A percentile compares a stretch with the other conserved stretches of the same genome.
phyloP scores from a whole-genome alignment of 2,888 invertebrate genomes.

The Hoplodrina blanda region DNA sequence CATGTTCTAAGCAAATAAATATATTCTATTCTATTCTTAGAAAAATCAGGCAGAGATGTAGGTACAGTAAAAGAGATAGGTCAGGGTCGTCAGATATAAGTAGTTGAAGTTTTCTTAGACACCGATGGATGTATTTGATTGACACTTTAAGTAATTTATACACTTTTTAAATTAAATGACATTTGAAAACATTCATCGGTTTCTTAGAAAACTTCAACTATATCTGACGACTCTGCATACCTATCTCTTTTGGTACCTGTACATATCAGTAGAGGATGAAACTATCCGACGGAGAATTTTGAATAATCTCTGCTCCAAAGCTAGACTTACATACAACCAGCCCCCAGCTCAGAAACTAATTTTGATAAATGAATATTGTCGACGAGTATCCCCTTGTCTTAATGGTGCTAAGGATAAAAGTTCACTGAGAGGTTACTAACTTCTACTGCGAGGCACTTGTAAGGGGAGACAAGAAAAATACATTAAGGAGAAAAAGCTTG shows the following conservation, averaged over 20 bases:
- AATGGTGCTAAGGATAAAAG: constrained; percentile 35
- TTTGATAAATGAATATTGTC: constrained; percentile 38
- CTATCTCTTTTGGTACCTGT: too few species aligned
- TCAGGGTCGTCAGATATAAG: too few species aligned
- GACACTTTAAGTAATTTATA: too few species aligned
- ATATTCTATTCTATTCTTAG: too few species aligned
- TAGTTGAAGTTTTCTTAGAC: too few species aligned
- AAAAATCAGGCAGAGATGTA: not conserved
- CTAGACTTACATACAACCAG: not conserved
- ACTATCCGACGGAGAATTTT: not conserved
- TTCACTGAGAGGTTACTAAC: constrained; percentile 1
- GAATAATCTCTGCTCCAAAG: not conserved
- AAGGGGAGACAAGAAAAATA: constrained; percentile 28
- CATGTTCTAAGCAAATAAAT: too few species aligned
- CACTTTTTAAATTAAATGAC: too few species aligned
- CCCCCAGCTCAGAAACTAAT: constrained; percentile 16
- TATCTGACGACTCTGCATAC: too few species aligned
- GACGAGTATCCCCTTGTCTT: constrained; percentile 4
- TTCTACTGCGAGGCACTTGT: constrained; percentile 14
- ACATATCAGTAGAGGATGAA: not conserved
- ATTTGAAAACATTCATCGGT: too few species aligned
- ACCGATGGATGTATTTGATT: too few species aligned
- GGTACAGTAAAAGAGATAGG: too few species aligned
- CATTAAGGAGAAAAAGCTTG: constrained; percentile 23
- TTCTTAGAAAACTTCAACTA: too few species aligned